Evolutionary conservation across 2,888 invertebrate species (phyloP), one percentile per base, ranked within the genome.

Genomic region (Apamea crenata): DNA sequence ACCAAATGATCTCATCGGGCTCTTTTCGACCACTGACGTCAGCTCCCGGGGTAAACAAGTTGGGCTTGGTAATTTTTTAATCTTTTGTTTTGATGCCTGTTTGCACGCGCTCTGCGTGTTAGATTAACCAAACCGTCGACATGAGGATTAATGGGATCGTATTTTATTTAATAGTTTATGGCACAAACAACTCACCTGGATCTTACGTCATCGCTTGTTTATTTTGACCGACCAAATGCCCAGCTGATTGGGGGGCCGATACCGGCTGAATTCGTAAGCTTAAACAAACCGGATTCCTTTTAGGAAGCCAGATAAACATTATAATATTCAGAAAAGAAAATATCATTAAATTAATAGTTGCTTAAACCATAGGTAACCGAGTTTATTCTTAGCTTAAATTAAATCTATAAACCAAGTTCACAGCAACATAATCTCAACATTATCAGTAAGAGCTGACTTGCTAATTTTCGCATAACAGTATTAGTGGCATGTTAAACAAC

Each of bases 401-500:
- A n/a, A 84, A 69, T 53, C 25, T 76, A 72, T 61, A 65, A 74
- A 69, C 70, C 36, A 65, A 87, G 74, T 76, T 81, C 78, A 69
- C 81, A 87, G 74, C 82, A 81, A 69, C 71, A 59, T 76, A 63
- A 73, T 85, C 80, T 74, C 61, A 67, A 72, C 74, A 66, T 86
- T 71, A 81, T 68, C 73, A 72, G 70, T 67, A 76, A 80, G 66
- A 81, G 75, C 70, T 71, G 81, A 82, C 83, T 84, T 89, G 91
- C 89, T 92, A 93, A 93, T 93, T 93, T 90, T 93, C 91, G 84
- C 93, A 90, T 93, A 94, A 93, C 94, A 91, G 93, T 92, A 93
- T 92, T 91, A 93, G 92, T 90, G 90, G 87, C 86, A 90, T 91
- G 94, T 93, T 95, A 94, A 95, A 93, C 90, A 91, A 90, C 90